Percentiles rank a stretch among this genome's conserved stretches.
Evolutionary conservation across 2,888 invertebrate species (phyloP).

Genomic region (Gari tellinella): DNA sequence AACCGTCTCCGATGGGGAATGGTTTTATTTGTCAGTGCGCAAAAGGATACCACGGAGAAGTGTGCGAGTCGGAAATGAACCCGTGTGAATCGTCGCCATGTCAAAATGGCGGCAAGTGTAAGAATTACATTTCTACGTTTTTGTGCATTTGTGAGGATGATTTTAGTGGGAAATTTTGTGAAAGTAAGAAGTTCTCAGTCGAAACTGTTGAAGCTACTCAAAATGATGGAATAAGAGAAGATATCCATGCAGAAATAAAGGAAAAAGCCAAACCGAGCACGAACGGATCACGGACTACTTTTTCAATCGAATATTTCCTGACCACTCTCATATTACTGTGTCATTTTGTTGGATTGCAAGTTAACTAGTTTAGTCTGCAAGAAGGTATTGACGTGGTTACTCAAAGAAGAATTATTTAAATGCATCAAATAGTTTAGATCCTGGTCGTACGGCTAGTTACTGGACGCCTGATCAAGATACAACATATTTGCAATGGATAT

Average conservation of each 20-base stretch:
- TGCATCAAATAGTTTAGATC: no score
- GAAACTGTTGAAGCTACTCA: slow-evolving; percentile 1
- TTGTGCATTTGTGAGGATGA: slow-evolving; percentile 65
- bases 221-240: slow-evolving; percentile 10
- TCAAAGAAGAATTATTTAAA: no score
- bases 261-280: no score
- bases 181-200: slow-evolving; percentile 14
- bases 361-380: no score
- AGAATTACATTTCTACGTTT: slow-evolving; percentile 60
- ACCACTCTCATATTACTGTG: no score
- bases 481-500: no score
- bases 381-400: no score
- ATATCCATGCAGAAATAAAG: not conserved
- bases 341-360: no score
- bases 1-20: slow-evolving; percentile 56
- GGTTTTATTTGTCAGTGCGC: slow-evolving; percentile 62
- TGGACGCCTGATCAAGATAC: no score
- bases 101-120: slow-evolving; percentile 67
- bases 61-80: slow-evolving; percentile 65
- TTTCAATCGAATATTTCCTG: no score
- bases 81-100: slow-evolving; percentile 65
- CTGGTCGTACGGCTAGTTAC: no score
- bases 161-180: slow-evolving; percentile 63
- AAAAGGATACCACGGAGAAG: slow-evolving; percentile 61
- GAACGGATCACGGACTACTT: no score